Conservation (phyloP, 2,797 vertebrate species). For the Picus viridis region DNA sequence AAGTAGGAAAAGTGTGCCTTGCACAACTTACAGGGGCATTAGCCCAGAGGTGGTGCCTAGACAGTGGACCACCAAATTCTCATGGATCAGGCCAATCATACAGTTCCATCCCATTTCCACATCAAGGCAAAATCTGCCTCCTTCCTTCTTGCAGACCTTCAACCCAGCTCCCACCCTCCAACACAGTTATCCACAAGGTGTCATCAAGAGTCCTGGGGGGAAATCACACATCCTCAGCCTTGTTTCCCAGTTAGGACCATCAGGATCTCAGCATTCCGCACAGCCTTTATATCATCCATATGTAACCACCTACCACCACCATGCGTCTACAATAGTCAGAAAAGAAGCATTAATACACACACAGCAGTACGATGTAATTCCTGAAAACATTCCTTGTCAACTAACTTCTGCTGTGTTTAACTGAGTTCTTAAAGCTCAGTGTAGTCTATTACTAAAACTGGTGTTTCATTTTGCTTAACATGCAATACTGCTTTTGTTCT, state of each 20-base stretch:
- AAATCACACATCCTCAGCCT: fast-evolving
- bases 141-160: not conserved
- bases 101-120: not conserved
- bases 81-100: fast-evolving
- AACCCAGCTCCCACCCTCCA: not conserved
- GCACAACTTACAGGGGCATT: fast-evolving
- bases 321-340: not conserved
- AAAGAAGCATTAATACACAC: not conserved
- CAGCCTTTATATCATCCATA: not conserved
- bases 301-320: not conserved
- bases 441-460: not conserved
- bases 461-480: not conserved
- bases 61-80: fast-evolving
- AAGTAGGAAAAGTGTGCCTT: not conserved
- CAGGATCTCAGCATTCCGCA: not conserved
- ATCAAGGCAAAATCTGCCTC: not conserved
- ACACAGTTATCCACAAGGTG: not conserved
- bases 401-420: not conserved
- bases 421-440: not conserved
- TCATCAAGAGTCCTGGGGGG: not conserved
- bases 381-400: not conserved
- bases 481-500: not conserved
- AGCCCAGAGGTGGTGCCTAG: not conserved
- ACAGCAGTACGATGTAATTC: not conserved
- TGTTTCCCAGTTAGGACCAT: fast-evolving